Evolutionary conservation across 2,113 vertebrate genomes (phyloP).

Genomic region (Rhinopomastus cyanomelas): DNA sequence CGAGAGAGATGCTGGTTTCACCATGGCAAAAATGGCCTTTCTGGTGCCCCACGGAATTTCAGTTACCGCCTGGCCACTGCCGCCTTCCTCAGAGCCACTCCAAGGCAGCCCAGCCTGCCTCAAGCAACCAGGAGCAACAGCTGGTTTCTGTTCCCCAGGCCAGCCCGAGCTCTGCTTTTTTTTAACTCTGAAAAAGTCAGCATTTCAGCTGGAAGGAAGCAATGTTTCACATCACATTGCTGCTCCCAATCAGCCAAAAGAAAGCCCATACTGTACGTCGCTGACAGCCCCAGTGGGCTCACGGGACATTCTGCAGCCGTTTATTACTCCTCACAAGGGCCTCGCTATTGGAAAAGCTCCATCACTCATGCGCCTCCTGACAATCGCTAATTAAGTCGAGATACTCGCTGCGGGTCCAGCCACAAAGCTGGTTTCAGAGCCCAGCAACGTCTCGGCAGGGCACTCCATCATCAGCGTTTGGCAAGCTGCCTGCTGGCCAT

Average conservation of each 20-base stretch:
- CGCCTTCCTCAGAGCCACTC: neutral
- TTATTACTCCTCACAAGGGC: slow-evolving; percentile 35
- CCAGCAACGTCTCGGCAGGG: slow-evolving; percentile 23
- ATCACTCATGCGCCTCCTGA: slow-evolving; percentile 35
- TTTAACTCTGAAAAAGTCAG: neutral
- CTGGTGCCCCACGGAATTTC: neutral
- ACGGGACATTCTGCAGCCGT: slow-evolving; percentile 1
- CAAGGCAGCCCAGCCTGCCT: neutral
- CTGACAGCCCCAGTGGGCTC: neutral
- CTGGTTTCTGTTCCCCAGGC: neutral
- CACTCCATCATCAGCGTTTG: slow-evolving; percentile 39
- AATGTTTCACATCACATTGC: neutral
- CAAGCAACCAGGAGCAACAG: neutral
- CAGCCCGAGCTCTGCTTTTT: neutral
- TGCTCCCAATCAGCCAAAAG: slow-evolving; percentile 19
- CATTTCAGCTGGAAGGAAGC: neutral
- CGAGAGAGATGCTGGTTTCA: neutral
- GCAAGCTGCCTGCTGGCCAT: neutral
- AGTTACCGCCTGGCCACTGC: neutral
- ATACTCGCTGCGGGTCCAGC: neutral
- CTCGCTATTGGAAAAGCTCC: neutral
- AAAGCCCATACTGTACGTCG: neutral
- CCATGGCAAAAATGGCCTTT: neutral
- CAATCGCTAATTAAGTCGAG: slow-evolving; percentile 37
- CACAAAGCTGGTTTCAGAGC: slow-evolving; percentile 36